Evolutionary conservation across 2,888 invertebrate species (phyloP), one percentile per base, ranked within the genome.

Genomic region (Phasia obesa): DNA sequence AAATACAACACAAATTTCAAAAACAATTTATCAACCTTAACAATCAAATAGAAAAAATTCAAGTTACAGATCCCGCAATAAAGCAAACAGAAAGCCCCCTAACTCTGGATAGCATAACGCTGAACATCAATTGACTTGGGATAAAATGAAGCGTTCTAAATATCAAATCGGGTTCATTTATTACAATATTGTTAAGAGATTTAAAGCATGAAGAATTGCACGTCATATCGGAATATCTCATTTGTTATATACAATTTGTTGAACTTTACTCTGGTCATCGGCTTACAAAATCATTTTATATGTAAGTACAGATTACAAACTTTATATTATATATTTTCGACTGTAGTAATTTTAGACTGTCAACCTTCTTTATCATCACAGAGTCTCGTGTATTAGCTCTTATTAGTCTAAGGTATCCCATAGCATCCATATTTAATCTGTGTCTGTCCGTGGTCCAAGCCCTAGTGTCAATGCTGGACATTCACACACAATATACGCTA

Each of bases 141-240:
- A 76, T 81, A 81, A 65, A 81, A 81, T 81, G 81, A 75, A 75
- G 81, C 70, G 76, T 75, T 70, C 70, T 55, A 64, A 57, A 64
- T 76, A 25, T 65, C 70, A 65, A 65, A 64, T 76, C 60, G 85
- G 82, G 81, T 85, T 85, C 81, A 82, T 86, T 81, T 86, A 87
- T 86, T 86, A 87, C 88, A 88, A 87, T 87, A 87, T 65, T 71
- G 71, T 65, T 71, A 78, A 78, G 57, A 78, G 64, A 78, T 71
- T 71, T 87, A 88, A 88, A 88, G 88, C 87, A 88, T 88, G 89
- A 89, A 87, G 88, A 89, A 86, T 85, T 85, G 78, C 55, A 76
- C 57, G 83, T 55, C 79, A 85, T 60, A 78, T 75, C 65, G 75
- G 82, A 71, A 64, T 71, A 62, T 78, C 71, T 74, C 78, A 81